Evolutionary conservation across 2,113 vertebrate species (phyloP), one percentile per base, ranked within the genome.

Genomic region (Spea multiplicata): DNA sequence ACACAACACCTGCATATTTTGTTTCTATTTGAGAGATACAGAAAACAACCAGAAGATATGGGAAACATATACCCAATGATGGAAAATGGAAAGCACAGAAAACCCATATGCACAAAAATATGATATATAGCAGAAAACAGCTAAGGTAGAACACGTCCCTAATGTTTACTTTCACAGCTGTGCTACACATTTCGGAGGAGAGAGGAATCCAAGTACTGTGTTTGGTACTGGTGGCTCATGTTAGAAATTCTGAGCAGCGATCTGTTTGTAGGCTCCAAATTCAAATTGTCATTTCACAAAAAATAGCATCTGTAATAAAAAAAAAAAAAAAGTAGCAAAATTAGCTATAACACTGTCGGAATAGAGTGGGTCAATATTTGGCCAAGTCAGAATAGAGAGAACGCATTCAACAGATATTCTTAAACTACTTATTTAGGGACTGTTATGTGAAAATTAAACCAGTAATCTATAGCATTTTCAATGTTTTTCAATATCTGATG

Each of bases 151-250:
- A 95, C 94, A 93, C 92, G 84, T 91, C 91, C 92, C 94, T 95
- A 97, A 90, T 88, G 87, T 91, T 96, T 92, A 96, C 94, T 93
- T 96, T 96, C 96, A 97, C 96, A 92, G 94, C 94, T 96, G 95
- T 94, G 96, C 95, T 96, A 98, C 94, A 96, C 92, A 84, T 94
- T 93, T 95, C 90, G 92, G 92, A 88, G 90, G 87, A 86, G 90
- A 90, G 89, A 92, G 91, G 30, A 30, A 90, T 87, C 90, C 89
- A 92, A 93, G 91, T 90, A 83, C 83, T 88, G 91, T 89, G 88
- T 87, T 84, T 88, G 86, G 89, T 89, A 92, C 88, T 91, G 90
- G 87, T 87, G 81, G 88, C 86, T 91, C 82, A 86, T 9, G 89
- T 94, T 93, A 86, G 85, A 88, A 91, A 89, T 85, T 90, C 87